A percentile compares a stretch with the other conserved stretches of the same genome.
phyloP scores from a whole-genome alignment of 2,888 invertebrate species.

The Ormyrus rosae region DNA sequence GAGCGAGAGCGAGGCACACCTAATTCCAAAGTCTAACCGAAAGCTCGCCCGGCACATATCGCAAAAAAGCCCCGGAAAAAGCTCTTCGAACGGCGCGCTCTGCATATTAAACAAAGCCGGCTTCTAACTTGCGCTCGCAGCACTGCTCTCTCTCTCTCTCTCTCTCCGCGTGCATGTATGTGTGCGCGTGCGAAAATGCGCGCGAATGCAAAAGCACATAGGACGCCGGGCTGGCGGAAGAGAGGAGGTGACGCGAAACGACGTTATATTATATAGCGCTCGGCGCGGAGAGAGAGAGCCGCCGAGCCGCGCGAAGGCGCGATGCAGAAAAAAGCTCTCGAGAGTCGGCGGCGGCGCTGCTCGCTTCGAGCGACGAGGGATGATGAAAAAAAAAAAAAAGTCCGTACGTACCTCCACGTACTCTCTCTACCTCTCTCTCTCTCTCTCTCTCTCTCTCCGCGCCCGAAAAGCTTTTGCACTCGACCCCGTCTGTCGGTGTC shows the following conservation, averaged over 20 bases:
- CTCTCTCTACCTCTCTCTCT: background rate
- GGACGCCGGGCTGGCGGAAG: background rate
- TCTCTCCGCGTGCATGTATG: no score
- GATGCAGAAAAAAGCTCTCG: conserved; percentile 69
- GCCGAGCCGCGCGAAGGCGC: conserved; percentile 60
- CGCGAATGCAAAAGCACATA: no score
- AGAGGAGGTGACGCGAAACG: conserved; percentile 30
- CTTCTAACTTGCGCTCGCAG: background rate
- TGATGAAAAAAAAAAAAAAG: conserved; percentile 1
- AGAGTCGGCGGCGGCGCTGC: conserved; percentile 55
- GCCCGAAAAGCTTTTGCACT: conserved; percentile 43
- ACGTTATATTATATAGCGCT: conserved; percentile 29
- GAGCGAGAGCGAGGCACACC: background rate
- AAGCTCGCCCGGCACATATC: conserved; percentile 1
- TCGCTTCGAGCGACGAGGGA: background rate
- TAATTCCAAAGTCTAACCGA: conserved; percentile 22
- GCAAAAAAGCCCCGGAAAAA: conserved; percentile 21
- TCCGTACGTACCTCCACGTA: background rate
- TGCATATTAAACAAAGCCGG: conserved; percentile 39
- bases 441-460: background rate
- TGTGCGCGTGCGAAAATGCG: conserved; percentile 28
- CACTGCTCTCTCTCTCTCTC: no score
- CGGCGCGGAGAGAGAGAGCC: no score
- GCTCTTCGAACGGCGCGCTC: background rate
- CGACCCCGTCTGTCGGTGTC: conserved; percentile 14